Percentiles rank a stretch among this genome's conserved stretches.
Evolutionary conservation across 2,888 invertebrate genomes (phyloP).

Genomic region (Polyommatus iphigenia): DNA sequence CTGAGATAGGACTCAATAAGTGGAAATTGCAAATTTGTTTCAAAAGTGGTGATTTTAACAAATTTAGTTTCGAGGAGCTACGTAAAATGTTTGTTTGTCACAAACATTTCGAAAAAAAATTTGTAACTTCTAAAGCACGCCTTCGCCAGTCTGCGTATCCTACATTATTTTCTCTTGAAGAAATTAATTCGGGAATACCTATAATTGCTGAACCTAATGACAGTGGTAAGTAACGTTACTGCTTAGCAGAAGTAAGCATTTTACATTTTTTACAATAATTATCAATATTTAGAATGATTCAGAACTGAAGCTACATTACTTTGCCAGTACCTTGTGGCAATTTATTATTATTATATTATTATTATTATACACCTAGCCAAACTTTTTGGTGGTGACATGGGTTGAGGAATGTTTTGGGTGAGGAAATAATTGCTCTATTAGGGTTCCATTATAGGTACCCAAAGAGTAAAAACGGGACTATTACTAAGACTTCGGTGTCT

Average conservation of each 20-base stretch:
- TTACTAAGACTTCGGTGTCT: too few species aligned
- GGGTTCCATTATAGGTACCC: too few species aligned
- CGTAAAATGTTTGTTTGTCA: not conserved
- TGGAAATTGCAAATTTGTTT: not conserved
- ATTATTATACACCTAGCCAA: too few species aligned
- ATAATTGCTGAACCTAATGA: not conserved
- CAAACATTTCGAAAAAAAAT: not conserved
- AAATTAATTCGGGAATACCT: not conserved
- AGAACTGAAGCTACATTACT: too few species aligned
- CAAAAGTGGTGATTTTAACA: not conserved
- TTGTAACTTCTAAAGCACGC: not conserved
- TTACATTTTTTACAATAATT: not conserved
- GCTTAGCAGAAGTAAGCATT: not conserved
- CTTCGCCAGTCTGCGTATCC: not conserved
- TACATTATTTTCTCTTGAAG: not conserved
- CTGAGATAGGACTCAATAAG: conserved; percentile 23
- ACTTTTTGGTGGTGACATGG: too few species aligned
- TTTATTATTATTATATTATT: too few species aligned
- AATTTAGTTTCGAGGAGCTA: not conserved
- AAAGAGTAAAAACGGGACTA: too few species aligned
- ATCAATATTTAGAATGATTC: too few species aligned
- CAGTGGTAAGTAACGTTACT: not conserved
- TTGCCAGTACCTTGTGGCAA: too few species aligned
- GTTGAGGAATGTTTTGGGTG: too few species aligned
- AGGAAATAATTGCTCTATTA: too few species aligned